A percentile compares a stretch with the other conserved stretches of the same genome.
Evolutionary conservation across 2,797 vertebrate genomes (phyloP).

Genomic region (Lycodopsis pacificus): DNA sequence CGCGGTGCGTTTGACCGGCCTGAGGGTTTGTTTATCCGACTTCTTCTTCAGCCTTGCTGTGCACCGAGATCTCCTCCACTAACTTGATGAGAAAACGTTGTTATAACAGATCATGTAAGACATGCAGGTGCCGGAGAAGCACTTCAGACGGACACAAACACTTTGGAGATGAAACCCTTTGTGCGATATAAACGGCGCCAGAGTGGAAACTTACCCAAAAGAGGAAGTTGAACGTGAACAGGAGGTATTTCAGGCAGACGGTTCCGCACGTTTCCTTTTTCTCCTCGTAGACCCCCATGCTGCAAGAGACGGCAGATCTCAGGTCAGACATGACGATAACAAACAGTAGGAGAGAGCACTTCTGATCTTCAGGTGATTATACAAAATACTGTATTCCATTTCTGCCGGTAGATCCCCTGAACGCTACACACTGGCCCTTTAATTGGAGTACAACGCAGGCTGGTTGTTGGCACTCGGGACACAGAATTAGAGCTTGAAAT

Average conservation of each 20-base stretch:
- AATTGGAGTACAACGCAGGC: neutral
- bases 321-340: neutral
- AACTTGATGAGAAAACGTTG: neutral
- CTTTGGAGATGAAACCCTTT: neutral
- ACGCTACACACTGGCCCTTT: neutral
- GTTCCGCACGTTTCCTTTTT: constrained; percentile 91
- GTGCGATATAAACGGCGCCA: neutral
- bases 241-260: constrained; percentile 95
- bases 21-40: neutral
- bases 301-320: constrained; percentile 44
- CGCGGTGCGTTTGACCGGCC: neutral
- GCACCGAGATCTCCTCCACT: neutral
- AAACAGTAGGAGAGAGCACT: neutral
- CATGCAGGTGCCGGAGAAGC: constrained; percentile 1
- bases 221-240: constrained; percentile 96
- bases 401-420: too few relatives aligned
- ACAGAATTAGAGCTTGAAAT: neutral
- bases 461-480: neutral
- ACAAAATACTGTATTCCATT: too few relatives aligned
- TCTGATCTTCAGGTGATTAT: too few relatives aligned
- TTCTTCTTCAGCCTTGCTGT: neutral
- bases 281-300: constrained; percentile 86
- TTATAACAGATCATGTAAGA: neutral
- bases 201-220: constrained; percentile 91
- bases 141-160: neutral